Base-by-base conservation (phyloP, 2,888 invertebrate species). In the Ypsolopha scabrella region DNA sequence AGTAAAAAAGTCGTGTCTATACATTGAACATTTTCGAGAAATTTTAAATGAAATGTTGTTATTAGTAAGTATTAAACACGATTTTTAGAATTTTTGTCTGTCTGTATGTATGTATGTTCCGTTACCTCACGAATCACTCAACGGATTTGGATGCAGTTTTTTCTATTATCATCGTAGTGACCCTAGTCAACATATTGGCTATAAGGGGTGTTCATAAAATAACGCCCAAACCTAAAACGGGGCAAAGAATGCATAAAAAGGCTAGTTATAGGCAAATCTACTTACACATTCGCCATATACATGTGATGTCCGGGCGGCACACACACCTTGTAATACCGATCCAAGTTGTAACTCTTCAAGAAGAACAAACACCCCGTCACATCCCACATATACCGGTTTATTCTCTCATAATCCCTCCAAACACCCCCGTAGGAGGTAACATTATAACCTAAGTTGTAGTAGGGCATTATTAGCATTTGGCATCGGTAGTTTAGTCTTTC, bases 281-380 rank as follows among this genome's bases (percentile, higher is more conserved):
- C 90, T 87, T 70, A 91, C 90, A 87, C 83, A 56, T 87, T 87
- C 37, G 90, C 87, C 85, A 91, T 86, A 55, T 80, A 83, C 68
- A 90, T 76, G 51, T 91, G 90, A 65, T 90, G 90, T 52, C 90
- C 90, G 0, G 90, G 90, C 59, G 87, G 82, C 34, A 89, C 83
- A 58, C 88, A 88, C n/a, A 91, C 77, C 72, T 90, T 91, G 61
- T 88, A 91, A 61, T 87, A 85, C 4, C 89, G 79, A 43, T 90
- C 90, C 60, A 91, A 70, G 53, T 86, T 88, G 60, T 87, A 88
- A 57, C 83, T 82, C 65, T 89, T 89, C 60, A 91, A 66, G 59
- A 91, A 88, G 52, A 87, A 89, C 62, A 91, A 70, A 35, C 90
- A 90, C 52, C 90, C 90, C 53, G 89, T 89, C 9, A 89, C 88